Evolutionary conservation across 1,140 invertebrate genomes (phyloP), one percentile per base, ranked within the genome.

Genomic region (Hydropsyche tenuis): DNA sequence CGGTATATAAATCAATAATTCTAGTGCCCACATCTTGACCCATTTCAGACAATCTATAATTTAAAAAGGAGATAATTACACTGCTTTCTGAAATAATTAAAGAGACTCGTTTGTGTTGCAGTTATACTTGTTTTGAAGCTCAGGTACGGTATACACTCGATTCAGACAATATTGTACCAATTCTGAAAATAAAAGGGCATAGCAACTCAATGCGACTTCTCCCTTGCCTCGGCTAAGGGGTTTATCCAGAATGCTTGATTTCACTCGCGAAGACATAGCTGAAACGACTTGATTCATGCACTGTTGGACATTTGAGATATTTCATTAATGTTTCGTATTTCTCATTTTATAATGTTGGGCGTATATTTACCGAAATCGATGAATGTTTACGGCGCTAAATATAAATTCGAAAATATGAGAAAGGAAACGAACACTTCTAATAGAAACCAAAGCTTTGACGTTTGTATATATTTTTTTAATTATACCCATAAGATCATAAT

Each of bases 131-230:
- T 88, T 94, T 82, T 99, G 97, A 51, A 99, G 85, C 82, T 99
- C 97, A 22, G 95, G 92, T 46, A 99, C 94, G 9, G 95, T 97
- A 79, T 94, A 94, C 20, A 96, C 96, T 81, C 95, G 89, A 84
- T 96, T 98, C 84, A 99, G 97, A 81, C 95, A 97, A 84, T 99
- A 99, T 82, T 99, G 96, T 4, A 99, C 96, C 69, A 99, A 90
- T 89, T 99, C 98, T 1, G 96, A 97, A 84, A 99, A 99, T 48
- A 99, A 85, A 60, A 99, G 85, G 0, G 97, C 96, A 86, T 95
- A 99, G 78, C 95, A 93, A 78, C 94, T 97, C 62, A 98, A 85
- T 76, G 95, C 94, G 76, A 97, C 92, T 86, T 97, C 96, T 5
- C 91, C 90, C 84, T 96, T 97, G 3, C 95, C 96, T 85, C 94